Evolutionary conservation across 2,888 invertebrate species (phyloP).

Genomic region (Calameuta filiformis): DNA sequence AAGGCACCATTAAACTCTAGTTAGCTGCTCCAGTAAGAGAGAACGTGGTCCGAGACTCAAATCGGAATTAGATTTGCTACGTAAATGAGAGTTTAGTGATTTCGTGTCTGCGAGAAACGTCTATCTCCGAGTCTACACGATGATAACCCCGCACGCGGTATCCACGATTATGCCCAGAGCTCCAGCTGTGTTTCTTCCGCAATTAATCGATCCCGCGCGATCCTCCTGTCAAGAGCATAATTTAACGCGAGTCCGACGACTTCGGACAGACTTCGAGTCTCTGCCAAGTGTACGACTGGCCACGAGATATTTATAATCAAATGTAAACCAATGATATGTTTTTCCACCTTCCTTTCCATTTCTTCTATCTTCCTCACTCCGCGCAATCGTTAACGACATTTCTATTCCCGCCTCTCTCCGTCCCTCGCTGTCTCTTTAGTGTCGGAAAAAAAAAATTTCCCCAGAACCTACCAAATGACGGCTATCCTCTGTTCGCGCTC

Average conservation of each 20-base stretch:
- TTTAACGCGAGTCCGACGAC: background rate
- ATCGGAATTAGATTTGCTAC: constrained; percentile 38
- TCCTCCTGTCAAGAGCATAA: background rate
- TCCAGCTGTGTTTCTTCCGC: background rate
- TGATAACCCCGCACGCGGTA: background rate
- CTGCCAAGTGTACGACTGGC: background rate
- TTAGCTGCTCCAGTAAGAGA: constrained; percentile 33
- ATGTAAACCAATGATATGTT: background rate
- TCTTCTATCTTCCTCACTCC: background rate
- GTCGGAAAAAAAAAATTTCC: background rate
- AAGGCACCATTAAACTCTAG: constrained; percentile 44
- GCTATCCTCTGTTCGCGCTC: background rate
- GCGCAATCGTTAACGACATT: background rate
- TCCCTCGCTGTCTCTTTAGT: background rate
- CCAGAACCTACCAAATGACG: background rate
- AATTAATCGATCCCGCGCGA: background rate
- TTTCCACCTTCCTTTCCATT: background rate
- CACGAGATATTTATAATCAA: background rate
- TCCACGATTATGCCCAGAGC: background rate
- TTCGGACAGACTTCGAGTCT: background rate
- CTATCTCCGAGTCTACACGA: background rate
- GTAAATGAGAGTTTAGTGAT: constrained; percentile 25
- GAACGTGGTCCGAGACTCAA: constrained; percentile 26
- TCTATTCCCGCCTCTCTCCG: background rate
- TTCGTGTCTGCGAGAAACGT: constrained; percentile 8